Evolutionary conservation across 2,113 vertebrate species (phyloP).

Genomic region (Mormyrus iriodes): DNA sequence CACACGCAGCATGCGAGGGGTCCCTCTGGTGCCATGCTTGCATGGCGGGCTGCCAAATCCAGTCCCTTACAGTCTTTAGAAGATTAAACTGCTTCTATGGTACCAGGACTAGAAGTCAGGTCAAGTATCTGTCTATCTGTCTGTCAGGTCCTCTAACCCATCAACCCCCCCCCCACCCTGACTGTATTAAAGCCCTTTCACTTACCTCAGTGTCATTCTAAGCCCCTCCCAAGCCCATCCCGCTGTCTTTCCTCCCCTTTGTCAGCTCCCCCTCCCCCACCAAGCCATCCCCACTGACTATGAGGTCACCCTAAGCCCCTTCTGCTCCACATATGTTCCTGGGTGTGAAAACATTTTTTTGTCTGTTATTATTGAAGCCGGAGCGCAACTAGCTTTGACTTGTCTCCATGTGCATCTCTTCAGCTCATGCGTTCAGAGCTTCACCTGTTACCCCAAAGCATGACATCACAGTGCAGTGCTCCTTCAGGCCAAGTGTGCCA

Average conservation of each 20-base stretch:
- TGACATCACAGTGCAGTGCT: neutral
- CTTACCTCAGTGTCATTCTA: neutral
- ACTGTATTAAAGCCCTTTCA: neutral
- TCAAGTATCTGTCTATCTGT: neutral
- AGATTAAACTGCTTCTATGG: conserved; percentile 20
- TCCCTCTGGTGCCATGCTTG: neutral
- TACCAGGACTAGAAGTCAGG: neutral
- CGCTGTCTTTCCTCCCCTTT: neutral
- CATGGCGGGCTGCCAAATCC: conserved; percentile 12
- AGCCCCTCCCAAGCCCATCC: neutral
- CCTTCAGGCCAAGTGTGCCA: neutral
- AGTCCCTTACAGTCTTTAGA: conserved; percentile 1
- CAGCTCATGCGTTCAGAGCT: neutral
- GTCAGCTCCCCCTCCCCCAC: neutral
- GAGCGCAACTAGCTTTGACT: neutral
- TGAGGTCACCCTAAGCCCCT: conserved; percentile 10
- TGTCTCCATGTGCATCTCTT: neutral
- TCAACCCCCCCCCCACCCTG: neutral
- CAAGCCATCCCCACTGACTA: neutral
- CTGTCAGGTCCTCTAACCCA: neutral
- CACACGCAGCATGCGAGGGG: neutral
- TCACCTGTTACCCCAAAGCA: neutral
- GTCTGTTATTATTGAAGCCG: neutral
- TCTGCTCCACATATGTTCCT: conserved; percentile 5
- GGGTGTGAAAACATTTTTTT: conserved; percentile 1